Conservation (phyloP, 2,888 invertebrate species). For the Synergus laeviventris region DNA sequence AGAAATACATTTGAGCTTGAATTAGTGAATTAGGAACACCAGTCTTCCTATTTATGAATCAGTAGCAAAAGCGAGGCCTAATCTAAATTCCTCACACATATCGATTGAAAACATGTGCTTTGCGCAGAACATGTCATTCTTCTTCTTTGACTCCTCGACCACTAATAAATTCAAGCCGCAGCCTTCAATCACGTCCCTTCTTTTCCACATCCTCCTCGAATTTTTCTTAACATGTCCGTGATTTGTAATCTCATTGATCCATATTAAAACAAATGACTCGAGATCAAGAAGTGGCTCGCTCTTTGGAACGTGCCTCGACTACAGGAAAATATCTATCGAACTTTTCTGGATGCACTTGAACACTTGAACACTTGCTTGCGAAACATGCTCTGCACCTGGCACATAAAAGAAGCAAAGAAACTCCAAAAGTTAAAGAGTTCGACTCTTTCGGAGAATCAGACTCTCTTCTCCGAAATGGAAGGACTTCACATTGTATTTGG, state of each 20-base stretch:
- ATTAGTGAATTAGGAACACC: no score
- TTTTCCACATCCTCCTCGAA: neutral
- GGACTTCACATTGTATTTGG: conserved; percentile 2
- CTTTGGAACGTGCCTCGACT: conserved; percentile 22
- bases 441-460: neutral
- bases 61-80: neutral
- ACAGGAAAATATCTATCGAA: neutral
- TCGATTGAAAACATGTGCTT: neutral
- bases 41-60: neutral
- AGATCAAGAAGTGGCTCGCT: conserved; percentile 19
- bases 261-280: conserved; percentile 20
- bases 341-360: neutral
- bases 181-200: neutral
- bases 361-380: conserved; percentile 10
- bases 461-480: neutral
- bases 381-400: conserved; percentile 22
- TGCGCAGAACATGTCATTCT: neutral
- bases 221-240: neutral
- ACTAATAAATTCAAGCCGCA: neutral
- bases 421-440: neutral
- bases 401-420: conserved; percentile 10
- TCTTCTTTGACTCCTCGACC: neutral
- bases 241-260: conserved; percentile 16
- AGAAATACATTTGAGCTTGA: no score
- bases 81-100: neutral